Base-by-base conservation (phyloP, 2,888 invertebrate species). In the Melikaiella ostensackeni region DNA sequence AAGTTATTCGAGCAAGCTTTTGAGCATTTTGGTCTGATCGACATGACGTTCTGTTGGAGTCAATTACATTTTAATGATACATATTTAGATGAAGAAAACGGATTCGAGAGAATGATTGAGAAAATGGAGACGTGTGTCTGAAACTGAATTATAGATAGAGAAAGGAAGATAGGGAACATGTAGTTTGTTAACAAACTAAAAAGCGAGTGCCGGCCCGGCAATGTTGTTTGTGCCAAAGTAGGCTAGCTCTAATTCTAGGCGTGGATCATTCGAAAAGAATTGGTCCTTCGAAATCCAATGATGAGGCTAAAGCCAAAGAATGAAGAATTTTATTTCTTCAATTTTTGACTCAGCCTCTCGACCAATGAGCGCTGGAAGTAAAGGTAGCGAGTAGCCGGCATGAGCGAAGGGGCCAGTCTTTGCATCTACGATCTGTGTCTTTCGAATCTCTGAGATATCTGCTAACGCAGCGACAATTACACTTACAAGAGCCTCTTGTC, bases 391-490 rank as follows among this genome's bases (percentile, higher is more conserved):
- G 83, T 87, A 87, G 90, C 90, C 90, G 90, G 91, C 91, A 91
- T 88, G 87, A 91, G 91, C 91, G 88, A 90, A 87, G 91, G 91
- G 91, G 91, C 91, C 91, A 91, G 90, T 91, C 89, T 89, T 90
- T 90, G 86, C 87, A 88, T 87, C 86, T 87, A 88, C 86, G 88
- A 90, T 89, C 89, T 90, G 87, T 87, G 86, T 91, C 86, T 90
- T 90, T 89, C 87, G 89, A 90, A 90, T 90, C 89, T 90, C 70
- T 70, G 50, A 70, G 46, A 66, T 66, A 46, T 66, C 21, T 66
- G 66, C 42, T 66, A 66, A 66, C 19, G 46, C 42, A 66, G 70
- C 70, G 70, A 82, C 82, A 86, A 83, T 84, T 86, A 85, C 84
- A 83, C 77, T 77, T 75, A 77, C 64, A 76, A 50, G 7, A 33